Percentiles rank a stretch among this genome's conserved stretches.
Evolutionary conservation across 2,113 vertebrate genomes (phyloP).

Genomic region (Carassius gibelio): DNA sequence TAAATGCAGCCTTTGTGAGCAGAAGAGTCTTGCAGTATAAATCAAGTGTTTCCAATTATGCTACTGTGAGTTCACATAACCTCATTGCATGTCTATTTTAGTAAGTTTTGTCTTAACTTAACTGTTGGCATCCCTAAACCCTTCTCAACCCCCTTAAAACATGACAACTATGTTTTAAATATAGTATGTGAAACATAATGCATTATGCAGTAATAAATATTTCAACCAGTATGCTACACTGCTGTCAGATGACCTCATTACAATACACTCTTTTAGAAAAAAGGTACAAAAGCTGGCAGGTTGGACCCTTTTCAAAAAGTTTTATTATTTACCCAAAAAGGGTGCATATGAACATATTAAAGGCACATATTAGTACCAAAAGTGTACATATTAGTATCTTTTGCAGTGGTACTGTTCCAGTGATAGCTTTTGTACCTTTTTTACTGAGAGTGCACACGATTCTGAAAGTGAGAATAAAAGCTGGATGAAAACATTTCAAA

Average conservation of each 20-base stretch:
- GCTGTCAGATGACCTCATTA: conserved; percentile 6
- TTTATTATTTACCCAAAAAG: not conserved
- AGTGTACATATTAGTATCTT: too few species aligned
- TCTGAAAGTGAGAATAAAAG: not conserved
- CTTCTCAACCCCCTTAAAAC: not conserved
- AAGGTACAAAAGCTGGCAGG: not conserved
- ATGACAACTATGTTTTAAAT: not conserved
- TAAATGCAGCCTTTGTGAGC: too few species aligned
- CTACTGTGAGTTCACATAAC: not conserved
- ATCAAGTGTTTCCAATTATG: not conserved
- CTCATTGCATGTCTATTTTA: conserved; percentile 11
- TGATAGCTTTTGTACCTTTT: too few species aligned
- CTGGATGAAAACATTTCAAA: not conserved
- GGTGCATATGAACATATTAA: not conserved
- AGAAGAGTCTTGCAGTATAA: too few species aligned
- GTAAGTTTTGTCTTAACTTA: not conserved
- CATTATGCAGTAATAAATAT: conserved; percentile 7
- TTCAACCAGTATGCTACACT: not conserved
- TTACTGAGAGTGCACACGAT: not conserved
- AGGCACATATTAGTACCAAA: too few species aligned
- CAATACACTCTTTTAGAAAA: not conserved
- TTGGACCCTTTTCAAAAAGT: not conserved
- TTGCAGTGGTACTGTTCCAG: too few species aligned
- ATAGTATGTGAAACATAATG: not conserved
- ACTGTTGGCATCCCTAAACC: not conserved